phyloP scores from a whole-genome alignment of 2,797 vertebrate species.

The Epinephelus awoara region DNA sequence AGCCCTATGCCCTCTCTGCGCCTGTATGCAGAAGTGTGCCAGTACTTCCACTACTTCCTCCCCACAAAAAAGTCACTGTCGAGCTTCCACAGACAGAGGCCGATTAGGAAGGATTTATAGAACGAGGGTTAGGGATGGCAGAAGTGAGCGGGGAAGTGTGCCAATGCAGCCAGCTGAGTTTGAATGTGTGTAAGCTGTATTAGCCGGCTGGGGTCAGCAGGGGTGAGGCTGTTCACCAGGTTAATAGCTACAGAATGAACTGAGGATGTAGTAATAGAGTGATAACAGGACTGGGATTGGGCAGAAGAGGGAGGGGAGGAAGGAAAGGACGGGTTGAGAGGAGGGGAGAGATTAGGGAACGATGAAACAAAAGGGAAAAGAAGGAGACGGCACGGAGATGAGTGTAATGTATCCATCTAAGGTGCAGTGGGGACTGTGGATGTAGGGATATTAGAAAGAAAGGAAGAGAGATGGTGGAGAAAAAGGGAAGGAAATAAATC shows the following conservation, averaged over 20 bases:
- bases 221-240: conserved; percentile 55
- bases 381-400: conserved; percentile 27
- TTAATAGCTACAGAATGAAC: conserved; percentile 70
- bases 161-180: conserved; percentile 46
- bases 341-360: conserved; percentile 38
- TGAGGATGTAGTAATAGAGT: conserved; percentile 59
- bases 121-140: neutral
- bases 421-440: conserved; percentile 28
- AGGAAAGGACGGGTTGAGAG: conserved; percentile 10
- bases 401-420: neutral
- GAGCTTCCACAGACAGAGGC: conserved; percentile 8
- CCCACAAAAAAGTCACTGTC: neutral
- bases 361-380: conserved; percentile 38
- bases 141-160: conserved; percentile 28
- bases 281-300: conserved; percentile 50
- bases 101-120: conserved; percentile 37
- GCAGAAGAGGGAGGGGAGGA: neutral
- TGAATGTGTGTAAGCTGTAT: conserved; percentile 59
- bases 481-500: conserved; percentile 26
- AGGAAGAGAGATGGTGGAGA: neutral
- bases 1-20: neutral
- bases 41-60: neutral
- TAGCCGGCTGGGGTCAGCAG: conserved; percentile 57
- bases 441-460: conserved; percentile 3
- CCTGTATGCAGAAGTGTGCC: neutral